phyloP scores from a whole-genome alignment of 2,797 vertebrate species.

The Cephalopachus bancanus region DNA sequence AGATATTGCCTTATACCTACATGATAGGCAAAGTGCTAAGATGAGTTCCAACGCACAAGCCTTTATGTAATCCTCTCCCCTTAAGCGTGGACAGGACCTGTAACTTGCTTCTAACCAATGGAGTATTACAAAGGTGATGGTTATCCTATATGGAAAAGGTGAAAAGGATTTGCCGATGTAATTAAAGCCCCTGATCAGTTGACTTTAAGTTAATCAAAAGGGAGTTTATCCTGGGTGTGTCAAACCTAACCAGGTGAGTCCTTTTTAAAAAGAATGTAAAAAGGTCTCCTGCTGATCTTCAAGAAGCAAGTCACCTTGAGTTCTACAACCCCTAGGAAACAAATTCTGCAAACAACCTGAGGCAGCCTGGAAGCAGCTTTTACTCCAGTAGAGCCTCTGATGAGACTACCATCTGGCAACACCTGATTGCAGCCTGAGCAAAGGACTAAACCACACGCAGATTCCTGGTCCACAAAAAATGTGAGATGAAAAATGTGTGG shows the following conservation, averaged over 20 bases:
- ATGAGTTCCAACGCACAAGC: not conserved
- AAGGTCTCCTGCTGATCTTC: not conserved
- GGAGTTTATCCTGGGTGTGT: not conserved
- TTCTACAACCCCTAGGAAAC: not conserved
- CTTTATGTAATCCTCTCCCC: not conserved
- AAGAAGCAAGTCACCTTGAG: not conserved
- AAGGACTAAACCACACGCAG: not conserved
- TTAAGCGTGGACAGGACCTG: not conserved
- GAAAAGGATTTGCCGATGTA: constrained; percentile 14
- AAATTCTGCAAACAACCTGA: not conserved
- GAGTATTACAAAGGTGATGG: not conserved
- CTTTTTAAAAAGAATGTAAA: not conserved
- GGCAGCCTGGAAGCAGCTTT: not conserved
- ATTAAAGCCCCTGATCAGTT: not conserved
- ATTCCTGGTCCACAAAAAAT: not conserved
- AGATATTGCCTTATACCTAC: not conserved
- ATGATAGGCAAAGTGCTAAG: not conserved
- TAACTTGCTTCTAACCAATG: not conserved
- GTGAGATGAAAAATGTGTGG: not conserved
- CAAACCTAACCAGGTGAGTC: not conserved
- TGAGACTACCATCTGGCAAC: not conserved
- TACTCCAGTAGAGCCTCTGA: not conserved
- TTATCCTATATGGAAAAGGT: not conserved
- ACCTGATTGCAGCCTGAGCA: not conserved
- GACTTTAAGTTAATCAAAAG: not conserved